A percentile compares a stretch with the other conserved stretches of the same genome.
phyloP scores from a whole-genome alignment of 2,888 invertebrate genomes.

The Toxonevra muliebris region DNA sequence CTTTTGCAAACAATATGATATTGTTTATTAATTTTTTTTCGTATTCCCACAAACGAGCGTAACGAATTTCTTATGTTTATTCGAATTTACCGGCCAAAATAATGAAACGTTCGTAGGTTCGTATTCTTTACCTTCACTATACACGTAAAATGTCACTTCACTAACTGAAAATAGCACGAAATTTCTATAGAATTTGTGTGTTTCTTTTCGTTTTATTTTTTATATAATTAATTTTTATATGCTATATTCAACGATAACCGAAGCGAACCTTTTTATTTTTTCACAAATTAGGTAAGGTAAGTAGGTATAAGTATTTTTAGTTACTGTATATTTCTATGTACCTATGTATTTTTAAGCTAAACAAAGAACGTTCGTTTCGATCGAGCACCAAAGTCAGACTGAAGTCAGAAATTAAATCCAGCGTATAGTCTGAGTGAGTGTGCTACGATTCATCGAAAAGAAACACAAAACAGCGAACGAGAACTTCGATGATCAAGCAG shows the following conservation, averaged over 20 bases:
- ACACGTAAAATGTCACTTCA: no score
- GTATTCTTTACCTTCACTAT: background rate
- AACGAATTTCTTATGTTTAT: no score
- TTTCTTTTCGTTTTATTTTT: constrained; percentile 21
- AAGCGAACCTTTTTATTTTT: constrained; percentile 9
- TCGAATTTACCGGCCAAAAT: background rate
- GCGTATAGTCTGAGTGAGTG: constrained; percentile 1
- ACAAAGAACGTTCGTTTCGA: constrained; percentile 57
- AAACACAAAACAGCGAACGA: background rate
- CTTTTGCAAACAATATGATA: background rate
- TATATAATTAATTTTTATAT: background rate
- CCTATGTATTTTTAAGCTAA: constrained; percentile 8
- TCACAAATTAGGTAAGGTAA: background rate
- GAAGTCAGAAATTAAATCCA: constrained; percentile 39
- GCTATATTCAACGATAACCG: constrained; percentile 17
- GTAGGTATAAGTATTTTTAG: constrained; percentile 8
- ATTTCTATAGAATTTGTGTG: background rate
- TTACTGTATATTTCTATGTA: constrained; percentile 5
- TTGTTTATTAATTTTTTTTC: background rate
- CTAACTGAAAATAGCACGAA: background rate
- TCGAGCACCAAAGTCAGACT: constrained; percentile 66
- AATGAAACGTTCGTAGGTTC: constrained; percentile 12
- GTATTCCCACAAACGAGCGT: no score
- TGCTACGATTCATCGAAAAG: constrained; percentile 6
- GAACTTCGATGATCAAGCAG: constrained; percentile 9